Evolutionary conservation across 2,113 vertebrate genomes (phyloP).

Genomic region (Mesembrinibis cayennensis): DNA sequence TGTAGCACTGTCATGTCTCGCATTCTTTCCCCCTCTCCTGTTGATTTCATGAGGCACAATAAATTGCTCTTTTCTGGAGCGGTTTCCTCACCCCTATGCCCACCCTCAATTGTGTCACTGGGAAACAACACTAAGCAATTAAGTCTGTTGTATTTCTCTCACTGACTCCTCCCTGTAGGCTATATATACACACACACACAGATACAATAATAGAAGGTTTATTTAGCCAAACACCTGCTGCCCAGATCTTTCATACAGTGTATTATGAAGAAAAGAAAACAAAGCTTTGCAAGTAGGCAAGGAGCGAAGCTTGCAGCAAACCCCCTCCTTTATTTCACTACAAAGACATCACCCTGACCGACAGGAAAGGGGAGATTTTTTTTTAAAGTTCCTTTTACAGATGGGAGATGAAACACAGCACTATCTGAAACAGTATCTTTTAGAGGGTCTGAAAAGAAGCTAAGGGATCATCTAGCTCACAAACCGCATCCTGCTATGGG

Average conservation of each 20-base stretch:
- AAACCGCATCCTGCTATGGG: neutral
- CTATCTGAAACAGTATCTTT: neutral
- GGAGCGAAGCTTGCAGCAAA: neutral
- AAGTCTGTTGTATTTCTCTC: neutral
- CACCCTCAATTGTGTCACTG: neutral
- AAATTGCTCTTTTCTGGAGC: neutral
- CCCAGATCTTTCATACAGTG: neutral
- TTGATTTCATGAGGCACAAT: neutral
- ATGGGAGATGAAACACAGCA: neutral
- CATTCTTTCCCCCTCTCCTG: too few species aligned
- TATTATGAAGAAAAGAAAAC: neutral
- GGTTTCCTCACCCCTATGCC: neutral
- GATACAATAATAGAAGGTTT: neutral
- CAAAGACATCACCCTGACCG: neutral
- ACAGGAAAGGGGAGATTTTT: neutral
- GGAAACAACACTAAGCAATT: neutral
- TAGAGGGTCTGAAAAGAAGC: neutral
- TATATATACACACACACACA: neutral
- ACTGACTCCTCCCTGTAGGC: neutral
- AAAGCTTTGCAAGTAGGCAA: neutral
- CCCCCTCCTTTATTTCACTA: neutral
- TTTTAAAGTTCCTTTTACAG: neutral
- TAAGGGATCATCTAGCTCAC: neutral
- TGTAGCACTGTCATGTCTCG: neutral
- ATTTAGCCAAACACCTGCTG: slow-evolving; percentile 25